These are phyloP conservation scores for Damaliscus lunatus DNA, from an alignment of 2,113 vertebrate species.

Conservation along the genomic window DNA sequence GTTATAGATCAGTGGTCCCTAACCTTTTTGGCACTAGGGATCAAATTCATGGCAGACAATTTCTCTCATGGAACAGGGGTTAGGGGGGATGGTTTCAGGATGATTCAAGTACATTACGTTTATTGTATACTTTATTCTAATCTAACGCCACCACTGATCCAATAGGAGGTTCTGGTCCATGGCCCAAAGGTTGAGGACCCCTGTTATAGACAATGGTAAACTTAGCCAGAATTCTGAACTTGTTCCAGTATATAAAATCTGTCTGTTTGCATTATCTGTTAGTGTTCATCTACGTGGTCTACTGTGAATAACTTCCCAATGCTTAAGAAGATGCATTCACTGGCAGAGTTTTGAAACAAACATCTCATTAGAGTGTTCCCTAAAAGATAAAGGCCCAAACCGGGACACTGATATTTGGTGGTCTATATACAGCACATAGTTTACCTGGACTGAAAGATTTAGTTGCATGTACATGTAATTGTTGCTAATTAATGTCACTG, in stretches of 20 bases:
- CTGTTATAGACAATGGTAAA: neutral
- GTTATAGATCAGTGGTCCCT: neutral
- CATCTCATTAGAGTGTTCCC: neutral
- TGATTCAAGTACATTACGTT: neutral
- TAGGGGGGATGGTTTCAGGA: neutral
- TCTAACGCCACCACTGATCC: neutral
- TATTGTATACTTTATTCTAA: neutral
- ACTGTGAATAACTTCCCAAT: neutral
- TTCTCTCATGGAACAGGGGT: neutral
- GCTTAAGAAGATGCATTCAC: neutral
- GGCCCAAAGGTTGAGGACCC: neutral
- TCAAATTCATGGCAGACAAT: neutral
- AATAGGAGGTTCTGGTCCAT: neutral
- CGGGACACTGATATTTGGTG: neutral
- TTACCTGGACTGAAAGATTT: neutral
- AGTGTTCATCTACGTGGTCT: neutral
- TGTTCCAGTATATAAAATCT: neutral
- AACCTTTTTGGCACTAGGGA: neutral
- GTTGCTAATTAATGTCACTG: neutral
- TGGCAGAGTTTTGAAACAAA: neutral
- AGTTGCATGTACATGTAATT: neutral
- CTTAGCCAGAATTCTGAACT: conserved; percentile 16
- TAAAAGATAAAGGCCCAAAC: neutral
- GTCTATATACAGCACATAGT: neutral
- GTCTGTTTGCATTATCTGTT: neutral